Conservation (phyloP, 2,888 invertebrate genomes). For the Seira sanloemensis region DNA sequence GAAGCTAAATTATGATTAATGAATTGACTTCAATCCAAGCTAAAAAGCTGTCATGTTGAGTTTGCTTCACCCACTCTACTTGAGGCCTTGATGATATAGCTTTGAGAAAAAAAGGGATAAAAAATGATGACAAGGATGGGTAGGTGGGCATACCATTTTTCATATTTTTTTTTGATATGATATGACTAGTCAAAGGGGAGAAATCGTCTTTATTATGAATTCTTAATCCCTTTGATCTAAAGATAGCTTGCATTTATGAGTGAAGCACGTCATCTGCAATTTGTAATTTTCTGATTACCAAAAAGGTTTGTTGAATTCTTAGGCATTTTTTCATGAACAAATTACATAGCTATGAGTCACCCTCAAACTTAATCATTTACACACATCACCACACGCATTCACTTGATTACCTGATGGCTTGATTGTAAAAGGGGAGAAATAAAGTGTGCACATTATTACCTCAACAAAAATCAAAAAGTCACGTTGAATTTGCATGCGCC, state of each 20-base stretch:
- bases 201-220: background rate
- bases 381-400: too few relatives aligned
- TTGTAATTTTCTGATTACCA: background rate
- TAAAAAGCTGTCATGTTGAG: conserved; percentile 38
- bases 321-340: too few relatives aligned
- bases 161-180: background rate
- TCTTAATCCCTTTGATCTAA: background rate
- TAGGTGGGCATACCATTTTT: background rate
- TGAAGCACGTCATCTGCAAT: background rate
- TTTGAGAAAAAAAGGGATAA: background rate
- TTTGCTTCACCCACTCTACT: background rate
- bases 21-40: conserved; percentile 60
- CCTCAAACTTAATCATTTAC: too few relatives aligned
- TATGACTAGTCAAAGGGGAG: background rate
- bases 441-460: too few relatives aligned
- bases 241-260: background rate
- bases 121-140: conserved; percentile 14
- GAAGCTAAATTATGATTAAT: conserved; percentile 73
- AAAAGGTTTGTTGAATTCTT: too few relatives aligned
- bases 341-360: too few relatives aligned
- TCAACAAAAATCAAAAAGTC: too few relatives aligned
- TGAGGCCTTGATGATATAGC: background rate
- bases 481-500: too few relatives aligned
- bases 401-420: too few relatives aligned
- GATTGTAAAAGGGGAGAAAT: too few relatives aligned